phyloP scores from a whole-genome alignment of 1,140 invertebrate genomes.

The Lepidurus apus region DNA sequence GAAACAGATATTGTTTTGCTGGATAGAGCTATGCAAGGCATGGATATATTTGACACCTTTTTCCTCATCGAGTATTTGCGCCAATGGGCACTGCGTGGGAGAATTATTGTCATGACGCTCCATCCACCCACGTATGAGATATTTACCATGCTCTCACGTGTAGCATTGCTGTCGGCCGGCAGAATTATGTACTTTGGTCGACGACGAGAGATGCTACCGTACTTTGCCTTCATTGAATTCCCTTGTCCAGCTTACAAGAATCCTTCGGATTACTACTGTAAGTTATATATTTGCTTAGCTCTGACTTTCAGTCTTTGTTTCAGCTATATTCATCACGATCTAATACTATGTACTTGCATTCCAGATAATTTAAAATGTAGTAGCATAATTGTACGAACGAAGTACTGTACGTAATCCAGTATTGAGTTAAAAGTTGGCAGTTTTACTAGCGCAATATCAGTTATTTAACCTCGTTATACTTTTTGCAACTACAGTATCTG shows the following conservation, averaged over 20 bases:
- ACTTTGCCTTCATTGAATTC: constrained; percentile 89
- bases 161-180: constrained; percentile 79
- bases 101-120: constrained; percentile 83
- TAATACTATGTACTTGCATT: no score
- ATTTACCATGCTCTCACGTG: constrained; percentile 84
- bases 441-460: no score
- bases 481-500: no score
- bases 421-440: no score
- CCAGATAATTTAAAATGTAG: no score
- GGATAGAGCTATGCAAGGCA: constrained; percentile 82
- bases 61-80: constrained; percentile 88
- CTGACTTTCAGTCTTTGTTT: background rate
- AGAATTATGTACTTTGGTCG: constrained; percentile 84
- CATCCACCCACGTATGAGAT: constrained; percentile 94
- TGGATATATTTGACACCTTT: constrained; percentile 95
- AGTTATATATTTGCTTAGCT: constrained; percentile 36
- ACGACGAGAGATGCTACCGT: constrained; percentile 80
- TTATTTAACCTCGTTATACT: no score
- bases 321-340: no score
- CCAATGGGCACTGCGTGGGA: constrained; percentile 78
- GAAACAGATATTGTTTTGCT: constrained; percentile 76
- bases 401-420: no score
- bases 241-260: constrained; percentile 94
- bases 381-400: background rate
- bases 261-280: constrained; percentile 91